Evolutionary conservation across 2,888 invertebrate species (phyloP).

Genomic region (Nezara viridula): DNA sequence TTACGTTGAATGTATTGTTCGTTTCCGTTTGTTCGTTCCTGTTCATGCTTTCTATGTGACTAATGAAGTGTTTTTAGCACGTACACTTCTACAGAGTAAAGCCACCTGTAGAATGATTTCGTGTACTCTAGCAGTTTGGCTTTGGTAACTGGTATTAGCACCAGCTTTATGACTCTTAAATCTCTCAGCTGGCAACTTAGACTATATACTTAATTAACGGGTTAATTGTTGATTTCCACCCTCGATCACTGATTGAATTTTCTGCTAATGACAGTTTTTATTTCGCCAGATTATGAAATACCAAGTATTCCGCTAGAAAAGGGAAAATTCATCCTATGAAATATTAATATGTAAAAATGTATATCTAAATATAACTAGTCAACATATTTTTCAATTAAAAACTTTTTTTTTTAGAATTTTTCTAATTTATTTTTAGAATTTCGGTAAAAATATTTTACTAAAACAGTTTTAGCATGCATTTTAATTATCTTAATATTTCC

Average conservation of each 20-base stretch:
- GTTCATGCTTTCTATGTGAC: neutral
- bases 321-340: too few relatives aligned
- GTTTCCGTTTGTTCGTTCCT: too few relatives aligned
- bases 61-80: neutral
- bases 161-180: conserved; percentile 47
- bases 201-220: conserved; percentile 11
- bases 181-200: conserved; percentile 11
- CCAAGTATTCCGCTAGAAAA: too few relatives aligned
- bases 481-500: too few relatives aligned
- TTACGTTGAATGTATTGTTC: too few relatives aligned
- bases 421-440: too few relatives aligned
- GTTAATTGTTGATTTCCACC: neutral
- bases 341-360: too few relatives aligned
- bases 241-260: neutral
- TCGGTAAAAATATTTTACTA: too few relatives aligned
- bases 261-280: neutral
- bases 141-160: conserved; percentile 34
- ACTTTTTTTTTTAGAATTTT: too few relatives aligned
- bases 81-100: neutral
- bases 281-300: neutral
- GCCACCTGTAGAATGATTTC: conserved; percentile 31
- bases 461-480: too few relatives aligned
- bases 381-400: too few relatives aligned
- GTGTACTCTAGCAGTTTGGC: conserved; percentile 15
- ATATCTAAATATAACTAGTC: too few relatives aligned